Conservation (phyloP, 1,140 invertebrate species). For the Scaptomyza hsui region DNA sequence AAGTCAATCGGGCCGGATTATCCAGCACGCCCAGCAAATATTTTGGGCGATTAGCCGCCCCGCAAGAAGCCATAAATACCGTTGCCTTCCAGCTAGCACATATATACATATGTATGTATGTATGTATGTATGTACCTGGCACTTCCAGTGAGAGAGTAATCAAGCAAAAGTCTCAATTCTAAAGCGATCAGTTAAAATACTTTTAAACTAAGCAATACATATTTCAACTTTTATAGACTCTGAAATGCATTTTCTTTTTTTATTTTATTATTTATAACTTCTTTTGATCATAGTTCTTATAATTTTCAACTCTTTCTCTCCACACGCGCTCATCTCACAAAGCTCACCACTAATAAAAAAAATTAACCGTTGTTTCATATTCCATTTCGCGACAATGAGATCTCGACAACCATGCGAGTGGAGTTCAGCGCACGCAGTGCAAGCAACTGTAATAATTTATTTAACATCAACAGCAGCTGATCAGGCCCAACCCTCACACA, state of each 20-base stretch:
- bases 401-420: not conserved
- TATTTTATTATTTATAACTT: too few species aligned
- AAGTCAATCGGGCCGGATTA: conserved; percentile 78
- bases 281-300: too few species aligned
- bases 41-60: conserved; percentile 79
- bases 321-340: too few species aligned
- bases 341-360: not conserved
- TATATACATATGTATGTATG: too few species aligned
- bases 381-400: not conserved
- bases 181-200: too few species aligned
- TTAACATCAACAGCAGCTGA: conserved; percentile 7
- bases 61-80: conserved; percentile 51
- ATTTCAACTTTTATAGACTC: too few species aligned
- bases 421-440: conserved; percentile 10
- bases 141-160: not conserved
- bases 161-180: too few species aligned
- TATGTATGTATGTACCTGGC: too few species aligned
- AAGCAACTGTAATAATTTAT: conserved; percentile 27
- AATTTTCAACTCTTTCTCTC: too few species aligned
- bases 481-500: conserved; percentile 22
- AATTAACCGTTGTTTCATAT: conserved; percentile 1
- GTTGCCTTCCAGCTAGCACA: too few species aligned
- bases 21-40: conserved; percentile 76
- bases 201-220: too few species aligned
- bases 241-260: too few species aligned